Conservation (phyloP, 2,797 vertebrate species). For the Paratrypauchen microcephalus region DNA sequence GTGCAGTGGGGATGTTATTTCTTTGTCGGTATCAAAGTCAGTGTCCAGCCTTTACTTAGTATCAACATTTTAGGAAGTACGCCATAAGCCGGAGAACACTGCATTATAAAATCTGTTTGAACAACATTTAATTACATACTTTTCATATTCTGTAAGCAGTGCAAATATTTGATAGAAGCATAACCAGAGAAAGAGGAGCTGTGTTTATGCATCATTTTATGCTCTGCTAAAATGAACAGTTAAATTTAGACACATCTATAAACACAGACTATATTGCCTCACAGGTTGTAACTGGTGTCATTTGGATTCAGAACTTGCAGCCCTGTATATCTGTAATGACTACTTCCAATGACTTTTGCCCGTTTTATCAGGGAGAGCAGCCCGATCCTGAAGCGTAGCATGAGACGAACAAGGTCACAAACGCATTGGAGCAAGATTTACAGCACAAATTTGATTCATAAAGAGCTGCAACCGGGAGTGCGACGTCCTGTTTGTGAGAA, state of each 20-base stretch:
- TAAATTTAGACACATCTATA: constrained; percentile 9
- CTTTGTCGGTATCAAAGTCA: background rate
- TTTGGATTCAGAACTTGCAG: constrained; percentile 8
- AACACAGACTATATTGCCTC: background rate
- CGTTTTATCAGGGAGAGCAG: constrained; percentile 12
- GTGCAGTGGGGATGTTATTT: no score
- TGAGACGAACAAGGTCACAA: constrained; percentile 32
- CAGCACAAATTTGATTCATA: constrained; percentile 16
- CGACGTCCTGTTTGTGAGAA: constrained; percentile 15
- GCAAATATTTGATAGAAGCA: constrained; percentile 14
- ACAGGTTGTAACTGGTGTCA: constrained; percentile 8
- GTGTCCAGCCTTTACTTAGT: background rate
- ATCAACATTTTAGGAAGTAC: background rate
- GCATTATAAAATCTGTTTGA: background rate
- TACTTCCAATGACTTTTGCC: background rate
- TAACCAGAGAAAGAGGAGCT: background rate
- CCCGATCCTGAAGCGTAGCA: constrained; percentile 21
- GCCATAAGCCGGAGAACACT: background rate
- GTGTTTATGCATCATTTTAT: constrained; percentile 9
- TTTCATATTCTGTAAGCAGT: background rate
- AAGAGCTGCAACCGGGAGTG: constrained; percentile 21
- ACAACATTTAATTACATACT: background rate
- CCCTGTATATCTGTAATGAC: background rate
- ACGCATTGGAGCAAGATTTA: constrained; percentile 16
- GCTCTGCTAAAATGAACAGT: constrained; percentile 11